Percentiles rank a stretch among this genome's conserved stretches.
Conservation (phyloP, 2,797 vertebrate species). For the Lithobates sylvaticus region DNA sequence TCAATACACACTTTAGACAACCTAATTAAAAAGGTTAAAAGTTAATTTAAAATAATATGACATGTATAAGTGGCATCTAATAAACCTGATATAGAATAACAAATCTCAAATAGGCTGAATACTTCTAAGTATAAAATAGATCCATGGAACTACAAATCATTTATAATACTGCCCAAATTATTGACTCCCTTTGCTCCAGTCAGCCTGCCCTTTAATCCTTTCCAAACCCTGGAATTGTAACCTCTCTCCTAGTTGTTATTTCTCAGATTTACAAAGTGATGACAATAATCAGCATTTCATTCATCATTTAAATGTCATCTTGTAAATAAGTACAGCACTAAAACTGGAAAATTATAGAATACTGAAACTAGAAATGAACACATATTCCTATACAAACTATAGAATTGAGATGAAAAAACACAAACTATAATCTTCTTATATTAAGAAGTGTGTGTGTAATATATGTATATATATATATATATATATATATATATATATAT, state of each 20-base stretch:
- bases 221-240: conserved; percentile 39
- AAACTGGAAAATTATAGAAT: neutral
- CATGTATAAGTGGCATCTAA: conserved; percentile 29
- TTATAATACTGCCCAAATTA: conserved; percentile 34
- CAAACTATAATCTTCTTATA: too few species aligned
- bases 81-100: conserved; percentile 32
- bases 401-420: too few species aligned
- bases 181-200: conserved; percentile 45
- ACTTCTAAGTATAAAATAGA: conserved; percentile 21
- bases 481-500: too few species aligned
- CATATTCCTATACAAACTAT: too few species aligned
- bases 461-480: too few species aligned
- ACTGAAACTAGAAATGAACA: neutral
- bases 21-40: conserved; percentile 47
- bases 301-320: conserved; percentile 43
- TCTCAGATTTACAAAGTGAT: conserved; percentile 37
- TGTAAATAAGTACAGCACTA: neutral
- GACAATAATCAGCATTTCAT: conserved; percentile 23
- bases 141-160: conserved; percentile 47
- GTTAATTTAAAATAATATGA: conserved; percentile 48
- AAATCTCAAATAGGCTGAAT: conserved; percentile 27
- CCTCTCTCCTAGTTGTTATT: conserved; percentile 54
- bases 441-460: too few species aligned
- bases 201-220: conserved; percentile 49
- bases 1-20: neutral